phyloP scores from a whole-genome alignment of 1,140 invertebrate species.

The Cheumatopsyche charites region DNA sequence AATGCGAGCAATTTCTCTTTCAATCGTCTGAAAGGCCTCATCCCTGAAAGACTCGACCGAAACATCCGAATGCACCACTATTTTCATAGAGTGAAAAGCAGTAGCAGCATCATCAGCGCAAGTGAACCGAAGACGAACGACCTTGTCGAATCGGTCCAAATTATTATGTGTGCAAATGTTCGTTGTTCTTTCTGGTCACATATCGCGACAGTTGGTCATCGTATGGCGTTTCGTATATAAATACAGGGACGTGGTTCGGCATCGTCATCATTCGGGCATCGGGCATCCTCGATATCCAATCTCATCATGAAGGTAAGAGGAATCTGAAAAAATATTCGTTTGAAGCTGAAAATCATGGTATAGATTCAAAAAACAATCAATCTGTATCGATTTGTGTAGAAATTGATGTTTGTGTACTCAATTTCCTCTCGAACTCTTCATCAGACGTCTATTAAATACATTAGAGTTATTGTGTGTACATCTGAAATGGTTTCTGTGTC shows the following conservation, averaged over 20 bases:
- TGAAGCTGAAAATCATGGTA: too few species aligned
- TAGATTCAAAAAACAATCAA: neutral
- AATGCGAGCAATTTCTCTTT: neutral
- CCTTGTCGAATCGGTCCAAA: conserved; percentile 30
- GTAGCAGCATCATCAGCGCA: neutral
- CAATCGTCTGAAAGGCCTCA: neutral
- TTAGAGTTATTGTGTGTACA: too few species aligned
- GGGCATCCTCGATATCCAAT: conserved; percentile 7
- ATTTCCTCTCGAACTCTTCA: too few species aligned
- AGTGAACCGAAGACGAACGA: neutral
- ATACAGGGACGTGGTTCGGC: conserved; percentile 22
- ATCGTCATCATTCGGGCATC: conserved; percentile 29
- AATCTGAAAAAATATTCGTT: conserved; percentile 12
- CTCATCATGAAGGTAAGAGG: conserved; percentile 28
- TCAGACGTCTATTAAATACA: too few species aligned
- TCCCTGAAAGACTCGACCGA: neutral
- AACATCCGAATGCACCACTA: neutral
- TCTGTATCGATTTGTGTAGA: too few species aligned
- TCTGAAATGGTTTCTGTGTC: too few species aligned
- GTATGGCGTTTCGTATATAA: conserved; percentile 28
- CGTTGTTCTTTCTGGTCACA: conserved; percentile 38
- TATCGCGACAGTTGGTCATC: conserved; percentile 34
- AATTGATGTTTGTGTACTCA: too few species aligned
- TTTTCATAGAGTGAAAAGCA: neutral
- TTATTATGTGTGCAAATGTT: conserved; percentile 27